Evolutionary conservation across 1,140 invertebrate species (phyloP), one percentile per base, ranked within the genome.

Genomic region (Prorops nasuta): DNA sequence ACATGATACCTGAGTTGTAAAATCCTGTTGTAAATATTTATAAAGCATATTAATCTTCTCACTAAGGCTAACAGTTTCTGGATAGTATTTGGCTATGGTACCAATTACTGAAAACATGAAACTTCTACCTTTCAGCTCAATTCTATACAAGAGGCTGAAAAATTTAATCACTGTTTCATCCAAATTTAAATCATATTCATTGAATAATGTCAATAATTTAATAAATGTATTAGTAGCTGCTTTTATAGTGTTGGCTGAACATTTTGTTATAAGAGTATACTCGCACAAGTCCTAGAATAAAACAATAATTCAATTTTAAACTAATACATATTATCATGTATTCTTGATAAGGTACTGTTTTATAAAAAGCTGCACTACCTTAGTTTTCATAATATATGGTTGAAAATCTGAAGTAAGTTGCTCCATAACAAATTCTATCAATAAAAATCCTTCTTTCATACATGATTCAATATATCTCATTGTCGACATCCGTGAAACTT

Each of bases 371-470:
- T n/a, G n/a, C n/a, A n/a, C n/a, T n/a, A n/a, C 70, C 48, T 51
- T 63, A 19, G 62, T 58, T 19, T 44, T 0, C 17, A 42, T 6
- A 21, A 69, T 51, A 34, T 72, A 71, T 2, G 43, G 51, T 18
- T 49, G 19, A 36, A 56, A 71, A 4, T 56, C 42, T 2, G 56
- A 44, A 31, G 41, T 16, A 46, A 59, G 66, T 37, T 66, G 47
- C 20, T 54, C 37, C 10, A 70, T 64, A 18, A 67, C 22, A 51
- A 60, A 59, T 32, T 52, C 10, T 3, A 71, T 28, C 2, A 64
- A 43, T 14, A 39, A 16, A 54, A 71, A 70, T 32, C 34, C 54
- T 20, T 65, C 34, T 34, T 41, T 57, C 12, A 69, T n/a, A 49
- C 32, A 2, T 1, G 22, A 38, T 54, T 52, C 21, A 59, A 43